Base-by-base conservation (phyloP, 2,888 invertebrate species). In the Harpalus rubripes region DNA sequence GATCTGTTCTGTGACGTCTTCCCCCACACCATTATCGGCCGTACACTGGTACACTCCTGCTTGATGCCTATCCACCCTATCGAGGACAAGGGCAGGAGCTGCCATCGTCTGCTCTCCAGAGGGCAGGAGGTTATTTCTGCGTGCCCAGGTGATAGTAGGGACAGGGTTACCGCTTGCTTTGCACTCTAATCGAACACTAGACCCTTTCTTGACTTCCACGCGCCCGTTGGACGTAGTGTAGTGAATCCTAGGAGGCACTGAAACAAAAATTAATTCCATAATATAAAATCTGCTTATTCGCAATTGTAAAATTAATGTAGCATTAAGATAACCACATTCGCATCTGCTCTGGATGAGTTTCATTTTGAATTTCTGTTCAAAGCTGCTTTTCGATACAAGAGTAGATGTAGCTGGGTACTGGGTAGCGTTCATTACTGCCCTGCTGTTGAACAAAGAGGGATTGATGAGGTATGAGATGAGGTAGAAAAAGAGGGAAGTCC, bases 231-330 rank as follows among this genome's bases (percentile, higher is more conserved):
- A 93, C 85, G 94, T 93, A 87, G 94, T 93, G 90, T 93, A 93
- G 89, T 93, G 92, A 88, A 94, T 94, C 88, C 93, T 92, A 87
- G 95, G 94, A 87, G 94, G 94, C 87, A 94, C 94, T 95, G 92
- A 84, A 68, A 22, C 22, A 22, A 63, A 8, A 59, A 59, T 3
- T 6, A 59, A 16, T 58, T 58, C 1, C 16, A 12, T 2, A 59
- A 59, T 59, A 16, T 0, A 16, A 59, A 59, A 59, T 59, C 16
- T 59, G 59, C 16, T 59, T 59, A 16, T 15, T 59, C 15, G 10
- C 59, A 59, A 59, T 16, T 16, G 18, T 59, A 59, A 59, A 59
- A 16, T 59, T 59, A 59, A 59, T 59, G 59, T 59, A 59, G 59
- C 12, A 52, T 59, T 59, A 59, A 52, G 44, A 52, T 52, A 52